These are phyloP conservation scores for Apis cerana DNA, from an alignment of 1,140 invertebrate genomes.

Conservation along the genomic window DNA sequence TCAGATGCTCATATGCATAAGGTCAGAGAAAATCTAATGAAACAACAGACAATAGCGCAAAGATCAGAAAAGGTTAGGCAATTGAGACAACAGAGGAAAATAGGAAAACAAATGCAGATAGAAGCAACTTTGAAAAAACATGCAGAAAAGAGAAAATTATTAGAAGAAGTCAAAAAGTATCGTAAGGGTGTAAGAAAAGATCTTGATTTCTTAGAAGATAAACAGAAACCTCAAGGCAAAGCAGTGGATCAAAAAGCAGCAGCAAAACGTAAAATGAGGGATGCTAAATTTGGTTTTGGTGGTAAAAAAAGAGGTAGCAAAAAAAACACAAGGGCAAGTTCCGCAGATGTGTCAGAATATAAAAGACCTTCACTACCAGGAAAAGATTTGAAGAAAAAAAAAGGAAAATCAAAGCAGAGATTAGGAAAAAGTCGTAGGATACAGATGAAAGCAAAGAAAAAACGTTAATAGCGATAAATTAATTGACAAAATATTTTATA, in stretches of 20 bases:
- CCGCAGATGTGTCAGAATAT: conserved; percentile 85
- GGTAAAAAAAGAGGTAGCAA: conserved; percentile 96
- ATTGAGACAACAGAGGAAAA: conserved; percentile 94
- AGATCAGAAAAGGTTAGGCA: conserved; percentile 94
- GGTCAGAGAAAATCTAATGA: conserved; percentile 91
- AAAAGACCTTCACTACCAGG: conserved; percentile 79
- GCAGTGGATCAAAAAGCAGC: conserved; percentile 78
- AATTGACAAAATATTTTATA: neutral
- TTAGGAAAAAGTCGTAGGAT: conserved; percentile 84
- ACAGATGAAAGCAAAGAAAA: conserved; percentile 82
- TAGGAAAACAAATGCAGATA: conserved; percentile 94
- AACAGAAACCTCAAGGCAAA: conserved; percentile 78
- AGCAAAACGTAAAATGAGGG: conserved; percentile 87
- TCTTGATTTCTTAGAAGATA: conserved; percentile 92
- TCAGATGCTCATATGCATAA: conserved; percentile 99
- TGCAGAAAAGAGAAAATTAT: conserved; percentile 88
- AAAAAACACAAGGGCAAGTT: conserved; percentile 92
- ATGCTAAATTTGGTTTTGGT: conserved; percentile 96
- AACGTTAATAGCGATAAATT: conserved; percentile 22
- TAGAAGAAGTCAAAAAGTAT: conserved; percentile 93
- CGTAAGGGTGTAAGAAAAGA: conserved; percentile 90
- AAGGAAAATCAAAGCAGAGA: conserved; percentile 73
- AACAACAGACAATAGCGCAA: conserved; percentile 91
- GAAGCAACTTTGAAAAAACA: conserved; percentile 91
- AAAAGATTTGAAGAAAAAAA: conserved; percentile 65